Evolutionary conservation across 2,888 invertebrate genomes (phyloP), one percentile per base, ranked within the genome.

Genomic region (Eilema sororculum): DNA sequence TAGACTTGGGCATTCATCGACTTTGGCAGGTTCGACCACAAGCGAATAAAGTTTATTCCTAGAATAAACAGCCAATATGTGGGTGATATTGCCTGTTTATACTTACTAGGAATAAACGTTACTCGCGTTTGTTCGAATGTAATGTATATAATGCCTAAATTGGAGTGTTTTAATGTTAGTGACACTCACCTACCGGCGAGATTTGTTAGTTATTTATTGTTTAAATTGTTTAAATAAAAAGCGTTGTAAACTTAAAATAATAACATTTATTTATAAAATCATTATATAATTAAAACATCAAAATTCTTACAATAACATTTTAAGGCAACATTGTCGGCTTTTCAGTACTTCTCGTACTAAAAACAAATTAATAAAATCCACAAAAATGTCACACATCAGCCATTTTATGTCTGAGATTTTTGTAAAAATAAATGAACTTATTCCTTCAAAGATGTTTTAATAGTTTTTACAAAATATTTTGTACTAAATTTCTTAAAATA

Each of bases 311-410:
- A 87, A 87, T 88, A 85, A 84, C 81, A 86, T 87, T 83, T 77
- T 92, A 93, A 94, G 94, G 93, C 93, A 91, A 89, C 90, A 80
- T 87, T 82, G 81, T 87, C 79, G 85, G 86, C 81, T 78, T 76
- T 80, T 69, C 63, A 82, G 78, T 73, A 78, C 82, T 81, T 78
- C 16, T 79, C 24, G 67, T 72, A 73, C 60, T 73, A 74, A 72
- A 82, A 73, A 62, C 68, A 74, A 77, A 80, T 73, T 75, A 69
- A 74, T 33, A 58, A 73, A 74, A 75, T 79, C 77, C 67, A 83
- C 91, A 94, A 94, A 95, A 94, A 94, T 93, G 88, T 94, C 95
- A 91, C 91, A 87, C 89, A 90, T 92, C 95, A 95, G 95, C 95
- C 95, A 95, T 94, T 82, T 86, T 86, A 78, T 84, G 88, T 87